Base-by-base conservation (phyloP, 2,797 vertebrate species). In the Eidolon dupreanum region DNA sequence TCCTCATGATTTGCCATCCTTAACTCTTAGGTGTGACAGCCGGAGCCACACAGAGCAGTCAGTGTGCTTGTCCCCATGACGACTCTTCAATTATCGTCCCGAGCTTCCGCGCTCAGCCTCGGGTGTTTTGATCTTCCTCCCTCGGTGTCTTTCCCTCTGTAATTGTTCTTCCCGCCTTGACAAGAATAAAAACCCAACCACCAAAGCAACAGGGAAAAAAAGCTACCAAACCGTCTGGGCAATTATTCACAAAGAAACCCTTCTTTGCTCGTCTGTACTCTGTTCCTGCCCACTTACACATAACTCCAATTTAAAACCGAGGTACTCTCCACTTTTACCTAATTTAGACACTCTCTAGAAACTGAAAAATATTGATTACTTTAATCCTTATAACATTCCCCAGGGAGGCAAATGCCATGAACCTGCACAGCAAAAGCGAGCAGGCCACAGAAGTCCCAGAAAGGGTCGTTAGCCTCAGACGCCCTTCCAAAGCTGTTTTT, bases 41-140 rank as follows among this genome's bases (percentile, higher is more conserved):
- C 5, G 55, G 36, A 73, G 78, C 19, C 59, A 19, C 20, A 33
- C 17, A 2, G 41, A 28, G 3, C 12, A 15, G 26, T 7, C 28
- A 20, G 4, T 0, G 2, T 3, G 16, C 28, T 31, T 3, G n/a
- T 15, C 49, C 26, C 55, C 12, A 0, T 0, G 5, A 12, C 0
- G 38, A 17, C 8, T 6, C 68, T 57, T 28, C 59, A 15, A 3
- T 26, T 12, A 36, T 0, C 33, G 13, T 49, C 46, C 46, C 15
- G 46, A 49, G 46, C 4, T 8, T 20, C 19, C 20, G 28, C 6
- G 43, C 1, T 71, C 59, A 65, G n/a, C 38, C 49, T 19, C 5
- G 1, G 6, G 5, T 0, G 0, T 22, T 53, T 59, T 38, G n/a
- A 28, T 20, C 33, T 68, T 63, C n/a, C 46, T 49, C 13, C 46